Evolutionary conservation across 30 jellyfish, hydroid and myxozoan species (phyloP), one percentile per base, ranked within the genome.

Genomic region (Haliclystus octoradiatus): DNA sequence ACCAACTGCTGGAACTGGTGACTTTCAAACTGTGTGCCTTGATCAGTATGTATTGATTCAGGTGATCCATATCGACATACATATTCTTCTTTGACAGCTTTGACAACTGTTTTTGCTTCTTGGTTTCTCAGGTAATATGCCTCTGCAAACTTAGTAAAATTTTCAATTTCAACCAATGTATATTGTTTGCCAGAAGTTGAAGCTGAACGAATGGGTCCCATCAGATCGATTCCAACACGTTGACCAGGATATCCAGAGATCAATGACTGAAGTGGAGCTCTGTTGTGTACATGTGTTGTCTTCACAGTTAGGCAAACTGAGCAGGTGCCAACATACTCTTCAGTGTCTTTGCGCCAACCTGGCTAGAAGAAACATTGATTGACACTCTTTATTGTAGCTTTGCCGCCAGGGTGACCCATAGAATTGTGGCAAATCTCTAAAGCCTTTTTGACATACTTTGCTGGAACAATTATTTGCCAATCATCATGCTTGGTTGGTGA

Each of bases 151-250:
- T 65, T 74, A n/a, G 85, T 74, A 29, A 74, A 74, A 61, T 77
- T 75, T 35, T 77, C 78, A 76, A 68, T 77, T 52, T 62, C 75
- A 33, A 78, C 92, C 24, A 78, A 72, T 0, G 70, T 14, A 47
- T 78, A 83, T 50, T 69, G 69, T 40, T 78, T 78, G 50, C 92
- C 83, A 2, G 70, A 22, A 25, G 78, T 23, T 26, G 92, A 69
- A 32, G 49, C 77, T 2, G 83, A 83, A n/a, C n/a, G n/a, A 31
- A 80, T 62, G 72, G 93, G 80, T 0, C 80, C 85, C 84, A 71
- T 71, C 27, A 60, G n/a, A 35, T 63, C 84, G 73, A 71, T 52
- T 0, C 77, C 77, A 72, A 76, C 50, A 30, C 61, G 65, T 9
- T 33, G 66, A 34, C 64, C 51, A 13, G 93, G 93, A 30, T 65